Conservation (phyloP, 2,888 invertebrate genomes). For the Axea sp. region DNA sequence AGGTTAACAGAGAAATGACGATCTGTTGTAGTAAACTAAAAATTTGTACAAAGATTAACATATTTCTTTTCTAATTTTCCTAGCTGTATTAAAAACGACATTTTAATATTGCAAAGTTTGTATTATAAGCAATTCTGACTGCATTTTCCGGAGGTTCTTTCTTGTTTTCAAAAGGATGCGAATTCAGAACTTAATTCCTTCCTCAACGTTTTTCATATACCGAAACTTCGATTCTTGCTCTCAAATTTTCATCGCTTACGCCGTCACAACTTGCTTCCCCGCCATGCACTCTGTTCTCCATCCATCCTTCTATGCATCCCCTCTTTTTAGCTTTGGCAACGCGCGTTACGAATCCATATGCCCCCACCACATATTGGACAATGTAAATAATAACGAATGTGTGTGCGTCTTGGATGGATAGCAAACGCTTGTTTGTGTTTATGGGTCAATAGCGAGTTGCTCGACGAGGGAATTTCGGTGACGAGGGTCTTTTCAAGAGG, state of each 20-base stretch:
- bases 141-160: too few relatives aligned
- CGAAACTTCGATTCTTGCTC: constrained; percentile 8
- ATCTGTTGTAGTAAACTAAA: too few relatives aligned
- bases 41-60: too few relatives aligned
- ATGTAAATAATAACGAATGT: constrained; percentile 46
- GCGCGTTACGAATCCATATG: constrained; percentile 50
- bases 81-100: too few relatives aligned
- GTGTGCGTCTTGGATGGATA: constrained; percentile 45
- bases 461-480: constrained; percentile 49
- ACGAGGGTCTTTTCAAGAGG: constrained; percentile 58
- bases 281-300: constrained; percentile 18
- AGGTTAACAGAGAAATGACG: too few relatives aligned
- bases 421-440: constrained; percentile 52
- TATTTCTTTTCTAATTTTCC: too few relatives aligned
- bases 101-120: too few relatives aligned
- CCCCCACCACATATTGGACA: constrained; percentile 43
- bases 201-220: constrained; percentile 1
- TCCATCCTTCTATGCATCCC: constrained; percentile 8
- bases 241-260: constrained; percentile 49
- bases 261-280: constrained; percentile 26
- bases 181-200: neutral
- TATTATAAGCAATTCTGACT: too few relatives aligned
- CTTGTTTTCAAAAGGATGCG: too few relatives aligned
- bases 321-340: constrained; percentile 6
- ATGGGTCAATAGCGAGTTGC: constrained; percentile 57